Conservation (phyloP, 2,888 invertebrate species). For the Chouioia cunea region DNA sequence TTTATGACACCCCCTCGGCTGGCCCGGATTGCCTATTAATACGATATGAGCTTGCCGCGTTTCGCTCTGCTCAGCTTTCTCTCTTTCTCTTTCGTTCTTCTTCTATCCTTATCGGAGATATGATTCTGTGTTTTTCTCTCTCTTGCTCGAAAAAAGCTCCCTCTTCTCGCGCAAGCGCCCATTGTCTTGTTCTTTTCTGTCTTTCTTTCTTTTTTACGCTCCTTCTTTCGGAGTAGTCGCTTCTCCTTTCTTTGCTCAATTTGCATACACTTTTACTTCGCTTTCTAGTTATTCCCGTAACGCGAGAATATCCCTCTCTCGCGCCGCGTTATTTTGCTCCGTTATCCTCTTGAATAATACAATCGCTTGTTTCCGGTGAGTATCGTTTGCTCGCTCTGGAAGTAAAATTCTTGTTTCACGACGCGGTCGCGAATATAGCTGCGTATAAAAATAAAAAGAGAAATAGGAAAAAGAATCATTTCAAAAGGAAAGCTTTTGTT, state of each 20-base stretch:
- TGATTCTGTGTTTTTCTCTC: conserved; percentile 5
- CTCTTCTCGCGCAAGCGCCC: neutral
- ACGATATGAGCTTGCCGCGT: conserved; percentile 67
- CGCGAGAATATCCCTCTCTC: conserved; percentile 41
- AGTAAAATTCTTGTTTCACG: conserved; percentile 40
- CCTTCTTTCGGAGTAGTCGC: neutral
- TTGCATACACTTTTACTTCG: conserved; percentile 42
- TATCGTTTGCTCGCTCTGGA: conserved; percentile 27
- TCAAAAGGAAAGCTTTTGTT: neutral
- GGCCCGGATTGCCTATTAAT: conserved; percentile 69
- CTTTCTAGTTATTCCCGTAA: conserved; percentile 43
- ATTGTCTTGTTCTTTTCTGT: neutral
- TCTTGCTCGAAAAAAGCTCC: neutral
- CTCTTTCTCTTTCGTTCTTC: neutral
- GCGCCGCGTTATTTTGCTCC: conserved; percentile 44
- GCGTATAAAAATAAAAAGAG: neutral
- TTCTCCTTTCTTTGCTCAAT: conserved; percentile 32
- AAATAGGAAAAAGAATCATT: neutral
- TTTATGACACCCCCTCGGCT: conserved; percentile 68
- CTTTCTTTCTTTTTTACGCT: conserved; percentile 5
- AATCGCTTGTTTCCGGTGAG: conserved; percentile 43
- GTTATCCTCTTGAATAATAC: conserved; percentile 47
- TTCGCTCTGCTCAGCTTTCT: conserved; percentile 26
- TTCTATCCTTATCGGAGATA: conserved; percentile 6
- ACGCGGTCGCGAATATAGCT: neutral